Evolutionary conservation across 23 tunicate species (phyloP), one percentile per base, ranked within the genome.

Genomic region (Oikopleura dioica): DNA sequence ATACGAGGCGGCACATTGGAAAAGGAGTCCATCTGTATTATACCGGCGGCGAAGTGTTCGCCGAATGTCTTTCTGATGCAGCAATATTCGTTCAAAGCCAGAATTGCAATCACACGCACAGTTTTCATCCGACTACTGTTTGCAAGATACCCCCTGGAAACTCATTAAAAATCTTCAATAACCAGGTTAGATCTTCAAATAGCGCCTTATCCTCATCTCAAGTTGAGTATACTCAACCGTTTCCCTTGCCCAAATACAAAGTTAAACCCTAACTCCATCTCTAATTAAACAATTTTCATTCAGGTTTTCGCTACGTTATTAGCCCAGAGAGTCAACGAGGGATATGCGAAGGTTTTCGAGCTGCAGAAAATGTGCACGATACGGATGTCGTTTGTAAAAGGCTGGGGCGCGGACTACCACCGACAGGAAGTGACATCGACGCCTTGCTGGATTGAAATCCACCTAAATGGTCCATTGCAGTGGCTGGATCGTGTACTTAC

Each of bases 391-490:
- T 94, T 94, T 68, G 99, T 94, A 68, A 94, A 94, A 37, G 99
- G 99, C 36, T 94, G 99, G 99, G 99, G 99, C 32, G 99, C 95
- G 0, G 88, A 86, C 76, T 94, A 94, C 67, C 78, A 94, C 35
- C 83, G 97, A 35, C 97, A 91, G 58, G 87, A 84, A 69, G 91
- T 91, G 9, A 91, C 97, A 37, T 91, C 97, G 0, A 84, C 92
- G 77, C 97, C 97, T 0, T 91, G 97, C 38, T 91, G 97, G 97
- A 81, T 91, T 36, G 99, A 94, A 79, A 84, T 94, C 81, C 96
- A 89, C 75, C 82, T 89, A 28, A 89, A 89, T 37, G 96, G 96
- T 32, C 96, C 96, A 36, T 78, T 89, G 36, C 96, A 89, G 69
- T 89, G 96, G 96, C 78, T 89, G 76, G 95, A 88, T 75, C 86